Evolutionary conservation across 2,113 vertebrate genomes (phyloP).

Genomic region (Coregonus clupeaformis): DNA sequence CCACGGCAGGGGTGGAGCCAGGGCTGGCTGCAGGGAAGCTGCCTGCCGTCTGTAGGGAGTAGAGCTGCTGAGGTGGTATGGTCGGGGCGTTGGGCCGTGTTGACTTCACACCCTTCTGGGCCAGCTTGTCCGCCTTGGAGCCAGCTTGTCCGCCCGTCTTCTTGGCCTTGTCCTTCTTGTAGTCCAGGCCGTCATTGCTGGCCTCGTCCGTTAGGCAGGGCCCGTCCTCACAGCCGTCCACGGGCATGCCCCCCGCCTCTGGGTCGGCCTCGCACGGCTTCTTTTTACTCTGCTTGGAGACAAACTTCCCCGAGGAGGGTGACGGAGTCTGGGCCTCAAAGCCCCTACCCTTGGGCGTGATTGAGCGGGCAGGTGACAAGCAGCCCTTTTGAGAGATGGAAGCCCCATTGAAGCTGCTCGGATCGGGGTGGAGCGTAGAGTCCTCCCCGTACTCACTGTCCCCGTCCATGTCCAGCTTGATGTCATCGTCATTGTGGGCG

Average conservation of each 20-base stretch:
- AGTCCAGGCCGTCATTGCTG: conserved; percentile 89
- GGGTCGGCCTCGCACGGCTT: conserved; percentile 84
- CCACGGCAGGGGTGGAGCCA: conserved; percentile 73
- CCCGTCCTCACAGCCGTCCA: conserved; percentile 87
- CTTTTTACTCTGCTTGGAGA: conserved; percentile 83
- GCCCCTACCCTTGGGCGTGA: conserved; percentile 88
- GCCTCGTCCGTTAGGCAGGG: conserved; percentile 85
- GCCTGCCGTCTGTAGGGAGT: conserved; percentile 79
- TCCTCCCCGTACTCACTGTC: conserved; percentile 94
- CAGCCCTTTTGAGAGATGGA: conserved; percentile 80
- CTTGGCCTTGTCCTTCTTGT: conserved; percentile 77
- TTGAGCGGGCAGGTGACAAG: conserved; percentile 87
- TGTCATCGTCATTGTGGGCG: conserved; percentile 88
- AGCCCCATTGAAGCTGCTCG: conserved; percentile 83
- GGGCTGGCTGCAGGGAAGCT: conserved; percentile 76
- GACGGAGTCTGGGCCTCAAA: conserved; percentile 89
- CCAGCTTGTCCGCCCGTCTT: conserved; percentile 78
- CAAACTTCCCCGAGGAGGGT: conserved; percentile 80
- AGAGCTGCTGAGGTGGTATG: conserved; percentile 80
- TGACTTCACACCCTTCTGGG: conserved; percentile 85
- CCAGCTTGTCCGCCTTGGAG: conserved; percentile 82
- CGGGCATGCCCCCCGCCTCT: conserved; percentile 76
- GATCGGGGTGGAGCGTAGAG: conserved; percentile 77
- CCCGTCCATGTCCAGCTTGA: conserved; percentile 86
- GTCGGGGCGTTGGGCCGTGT: conserved; percentile 81